Percentiles rank a stretch among this genome's conserved stretches.
These are phyloP conservation scores for Podarcis lilfordi DNA, from an alignment of 2,797 vertebrate species.

Conservation along the genomic window DNA sequence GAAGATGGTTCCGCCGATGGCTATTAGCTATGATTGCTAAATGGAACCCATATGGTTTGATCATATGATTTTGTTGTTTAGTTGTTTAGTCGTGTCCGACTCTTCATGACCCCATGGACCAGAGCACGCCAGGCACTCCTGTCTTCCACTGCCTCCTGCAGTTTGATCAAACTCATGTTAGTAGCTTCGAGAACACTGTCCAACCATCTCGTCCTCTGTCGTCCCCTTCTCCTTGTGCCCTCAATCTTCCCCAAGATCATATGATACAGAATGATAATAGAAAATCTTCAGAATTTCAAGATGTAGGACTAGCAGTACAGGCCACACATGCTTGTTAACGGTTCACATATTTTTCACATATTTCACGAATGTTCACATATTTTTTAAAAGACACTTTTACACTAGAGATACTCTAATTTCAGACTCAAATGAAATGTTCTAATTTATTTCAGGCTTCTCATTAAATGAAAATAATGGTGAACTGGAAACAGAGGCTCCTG, in stretches of 20 bases:
- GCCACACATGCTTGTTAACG: neutral
- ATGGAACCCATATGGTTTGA: neutral
- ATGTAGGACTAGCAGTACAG: neutral
- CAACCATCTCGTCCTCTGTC: too few relatives aligned
- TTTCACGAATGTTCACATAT: neutral
- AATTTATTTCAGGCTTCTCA: slow-evolving; percentile 71
- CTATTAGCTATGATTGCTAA: neutral
- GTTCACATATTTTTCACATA: neutral
- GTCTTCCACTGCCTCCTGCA: too few relatives aligned
- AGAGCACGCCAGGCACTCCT: too few relatives aligned
- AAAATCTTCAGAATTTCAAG: neutral
- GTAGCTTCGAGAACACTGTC: too few relatives aligned
- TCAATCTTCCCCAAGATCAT: neutral
- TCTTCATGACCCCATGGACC: too few relatives aligned
- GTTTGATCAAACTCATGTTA: too few relatives aligned
- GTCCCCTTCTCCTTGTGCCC: too few relatives aligned
- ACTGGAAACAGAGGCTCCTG: slow-evolving; percentile 66
- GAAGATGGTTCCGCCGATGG: neutral
- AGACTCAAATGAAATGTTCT: slow-evolving; percentile 33
- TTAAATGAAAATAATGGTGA: slow-evolving; percentile 65
- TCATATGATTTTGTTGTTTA: neutral
- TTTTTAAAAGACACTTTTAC: neutral
- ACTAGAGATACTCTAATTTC: neutral
- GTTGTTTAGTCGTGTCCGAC: too few relatives aligned
- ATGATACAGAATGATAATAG: neutral